Percentiles rank a stretch among this genome's conserved stretches.
Conservation (phyloP, 2,797 vertebrate genomes). For the Amphiprion clarkii region DNA sequence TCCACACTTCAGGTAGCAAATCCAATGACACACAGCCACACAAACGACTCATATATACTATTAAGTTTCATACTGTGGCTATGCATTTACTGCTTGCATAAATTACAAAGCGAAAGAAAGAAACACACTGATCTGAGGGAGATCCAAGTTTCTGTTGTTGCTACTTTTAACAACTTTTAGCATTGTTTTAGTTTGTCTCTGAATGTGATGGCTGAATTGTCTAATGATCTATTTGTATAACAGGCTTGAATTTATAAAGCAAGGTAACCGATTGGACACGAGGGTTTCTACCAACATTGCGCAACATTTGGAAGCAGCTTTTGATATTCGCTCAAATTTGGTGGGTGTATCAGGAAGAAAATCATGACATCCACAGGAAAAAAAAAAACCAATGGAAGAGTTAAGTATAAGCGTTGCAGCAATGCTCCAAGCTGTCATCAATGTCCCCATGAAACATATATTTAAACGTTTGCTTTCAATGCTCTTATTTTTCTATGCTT, state of each 20-base stretch:
- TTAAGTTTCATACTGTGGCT: not conserved
- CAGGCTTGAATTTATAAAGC: not conserved
- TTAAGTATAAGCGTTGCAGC: conserved; percentile 28
- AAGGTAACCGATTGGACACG: not conserved
- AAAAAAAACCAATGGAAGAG: conserved; percentile 25
- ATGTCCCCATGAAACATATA: conserved; percentile 17
- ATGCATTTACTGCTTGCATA: not conserved
- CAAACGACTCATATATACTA: not conserved
- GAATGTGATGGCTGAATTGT: conserved; percentile 9
- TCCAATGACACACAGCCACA: conserved; percentile 13
- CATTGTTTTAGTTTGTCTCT: conserved; percentile 15
- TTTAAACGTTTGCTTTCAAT: conserved; percentile 40
- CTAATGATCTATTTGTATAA: not conserved
- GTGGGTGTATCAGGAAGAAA: conserved; percentile 44
- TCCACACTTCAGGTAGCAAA: not conserved
- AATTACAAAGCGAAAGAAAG: not conserved
- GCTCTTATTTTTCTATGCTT: conserved; percentile 21
- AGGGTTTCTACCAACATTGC: conserved; percentile 13
- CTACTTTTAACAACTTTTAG: conserved; percentile 20
- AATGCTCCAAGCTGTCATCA: conserved; percentile 18
- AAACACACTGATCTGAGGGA: conserved; percentile 9
- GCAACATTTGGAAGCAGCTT: conserved; percentile 25
- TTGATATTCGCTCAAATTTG: conserved; percentile 23
- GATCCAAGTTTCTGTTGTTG: conserved; percentile 6
- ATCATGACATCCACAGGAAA: conserved; percentile 23